Evolutionary conservation across 1,140 invertebrate genomes (phyloP).

Genomic region (Plodia interpunctella): DNA sequence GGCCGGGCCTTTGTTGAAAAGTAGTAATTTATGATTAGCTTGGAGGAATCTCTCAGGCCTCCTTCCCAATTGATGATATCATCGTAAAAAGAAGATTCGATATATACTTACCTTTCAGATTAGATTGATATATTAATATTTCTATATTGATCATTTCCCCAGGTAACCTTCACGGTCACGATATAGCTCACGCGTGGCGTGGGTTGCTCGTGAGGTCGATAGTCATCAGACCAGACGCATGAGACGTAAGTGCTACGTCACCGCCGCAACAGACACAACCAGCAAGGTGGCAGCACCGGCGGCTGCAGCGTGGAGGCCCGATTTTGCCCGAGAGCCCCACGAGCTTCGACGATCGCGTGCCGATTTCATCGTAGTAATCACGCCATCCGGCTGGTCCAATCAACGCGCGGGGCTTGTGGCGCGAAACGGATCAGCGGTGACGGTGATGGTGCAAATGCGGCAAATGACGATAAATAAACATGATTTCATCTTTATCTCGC

Average conservation of each 20-base stretch:
- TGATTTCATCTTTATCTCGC: too few relatives aligned
- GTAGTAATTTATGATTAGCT: too few relatives aligned
- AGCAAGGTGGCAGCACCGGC: slow-evolving; percentile 42
- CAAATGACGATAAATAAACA: background rate
- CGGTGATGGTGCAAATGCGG: slow-evolving; percentile 9
- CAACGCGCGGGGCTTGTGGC: slow-evolving; percentile 24
- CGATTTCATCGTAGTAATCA: slow-evolving; percentile 27
- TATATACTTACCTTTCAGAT: too few relatives aligned
- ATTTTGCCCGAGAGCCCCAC: background rate
- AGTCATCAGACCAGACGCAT: slow-evolving; percentile 5
- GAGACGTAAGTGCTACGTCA: slow-evolving; percentile 26
- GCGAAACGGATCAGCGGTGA: slow-evolving; percentile 31
- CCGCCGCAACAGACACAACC: slow-evolving; percentile 10
- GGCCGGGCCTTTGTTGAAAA: too few relatives aligned
- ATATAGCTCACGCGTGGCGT: slow-evolving; percentile 24
- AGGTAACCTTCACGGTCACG: slow-evolving; percentile 25
- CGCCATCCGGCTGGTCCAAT: slow-evolving; percentile 50
- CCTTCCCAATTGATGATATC: too few relatives aligned
- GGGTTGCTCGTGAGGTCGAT: slow-evolving; percentile 2
- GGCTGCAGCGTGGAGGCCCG: slow-evolving; percentile 8
- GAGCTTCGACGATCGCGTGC: slow-evolving; percentile 14
- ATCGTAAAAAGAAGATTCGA: too few relatives aligned
- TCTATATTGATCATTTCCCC: background rate
- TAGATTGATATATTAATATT: background rate
- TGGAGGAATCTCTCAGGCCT: too few relatives aligned